phyloP scores from a whole-genome alignment of 2,888 invertebrate genomes.

The Agrotis exclamationis region DNA sequence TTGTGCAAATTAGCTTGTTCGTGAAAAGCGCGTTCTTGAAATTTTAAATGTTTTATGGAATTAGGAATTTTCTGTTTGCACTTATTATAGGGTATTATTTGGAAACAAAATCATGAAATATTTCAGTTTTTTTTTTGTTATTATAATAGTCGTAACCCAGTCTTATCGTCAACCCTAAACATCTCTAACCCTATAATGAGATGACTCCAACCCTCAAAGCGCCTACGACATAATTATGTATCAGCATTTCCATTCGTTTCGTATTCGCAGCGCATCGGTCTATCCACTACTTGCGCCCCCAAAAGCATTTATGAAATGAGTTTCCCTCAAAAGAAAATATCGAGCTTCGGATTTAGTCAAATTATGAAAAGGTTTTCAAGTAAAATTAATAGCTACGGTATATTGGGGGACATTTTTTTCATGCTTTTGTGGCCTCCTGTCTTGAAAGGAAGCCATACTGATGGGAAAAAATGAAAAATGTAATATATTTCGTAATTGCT shows the following conservation, averaged over 20 bases:
- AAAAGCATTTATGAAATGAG: slow-evolving; percentile 55
- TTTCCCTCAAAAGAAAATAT: slow-evolving; percentile 56
- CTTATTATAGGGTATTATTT: no score
- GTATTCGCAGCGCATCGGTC: slow-evolving; percentile 30
- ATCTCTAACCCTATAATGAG: slow-evolving; percentile 55
- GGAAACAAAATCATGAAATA: no score
- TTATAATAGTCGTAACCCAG: neutral
- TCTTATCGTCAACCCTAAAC: slow-evolving; percentile 42
- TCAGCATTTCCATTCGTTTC: slow-evolving; percentile 45
- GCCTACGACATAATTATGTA: slow-evolving; percentile 60
- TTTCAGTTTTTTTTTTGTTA: no score
- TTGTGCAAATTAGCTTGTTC: no score
- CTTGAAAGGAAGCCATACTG: slow-evolving; percentile 25
- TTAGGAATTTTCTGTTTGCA: no score
- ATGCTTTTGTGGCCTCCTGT: slow-evolving; percentile 26
- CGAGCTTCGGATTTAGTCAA: slow-evolving; percentile 47
- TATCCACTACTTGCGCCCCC: slow-evolving; percentile 37
- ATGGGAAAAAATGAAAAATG: slow-evolving; percentile 24
- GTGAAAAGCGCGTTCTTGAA: no score
- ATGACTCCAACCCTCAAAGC: slow-evolving; percentile 53
- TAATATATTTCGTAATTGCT: slow-evolving; percentile 39
- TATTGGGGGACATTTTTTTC: slow-evolving; percentile 34
- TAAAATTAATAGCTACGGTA: slow-evolving; percentile 47
- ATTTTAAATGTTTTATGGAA: no score
- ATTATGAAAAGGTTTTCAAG: slow-evolving; percentile 53